Conservation (phyloP, 2,113 vertebrate species). For the Anser brachyrhynchus region DNA sequence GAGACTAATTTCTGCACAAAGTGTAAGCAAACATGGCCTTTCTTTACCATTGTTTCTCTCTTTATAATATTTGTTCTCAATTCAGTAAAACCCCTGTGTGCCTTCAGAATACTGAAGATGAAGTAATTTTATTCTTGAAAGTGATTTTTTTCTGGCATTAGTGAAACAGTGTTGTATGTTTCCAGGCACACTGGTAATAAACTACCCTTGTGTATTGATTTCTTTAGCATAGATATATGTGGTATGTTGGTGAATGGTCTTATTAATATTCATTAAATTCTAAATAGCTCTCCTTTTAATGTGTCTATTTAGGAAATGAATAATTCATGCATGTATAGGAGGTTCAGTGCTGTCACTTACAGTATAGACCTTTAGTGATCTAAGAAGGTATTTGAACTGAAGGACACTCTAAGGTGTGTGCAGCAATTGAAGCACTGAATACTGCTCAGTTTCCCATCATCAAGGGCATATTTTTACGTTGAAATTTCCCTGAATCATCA, state of each 20-base stretch:
- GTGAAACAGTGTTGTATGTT: neutral
- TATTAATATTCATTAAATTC: constrained; percentile 69
- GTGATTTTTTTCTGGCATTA: constrained; percentile 18
- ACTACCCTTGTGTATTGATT: constrained; percentile 39
- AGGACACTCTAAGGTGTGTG: constrained; percentile 34
- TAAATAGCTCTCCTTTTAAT: constrained; percentile 56
- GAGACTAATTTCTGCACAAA: constrained; percentile 32
- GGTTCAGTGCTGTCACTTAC: constrained; percentile 50
- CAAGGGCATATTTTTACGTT: constrained; percentile 4
- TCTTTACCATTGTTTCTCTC: constrained; percentile 6
- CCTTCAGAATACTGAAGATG: constrained; percentile 30
- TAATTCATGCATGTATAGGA: constrained; percentile 63
- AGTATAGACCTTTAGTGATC: constrained; percentile 43
- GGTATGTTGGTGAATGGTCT: constrained; percentile 30
- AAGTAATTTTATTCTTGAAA: constrained; percentile 28
- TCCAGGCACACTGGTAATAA: neutral
- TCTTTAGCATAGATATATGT: constrained; percentile 33
- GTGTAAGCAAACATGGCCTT: constrained; percentile 17
- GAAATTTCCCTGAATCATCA: constrained; percentile 33
- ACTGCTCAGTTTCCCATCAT: neutral
- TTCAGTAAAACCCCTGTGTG: constrained; percentile 24
- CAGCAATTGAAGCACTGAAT: constrained; percentile 26
- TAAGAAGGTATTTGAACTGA: constrained; percentile 47
- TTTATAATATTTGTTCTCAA: constrained; percentile 1
- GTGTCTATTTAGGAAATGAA: constrained; percentile 64